Conservation (phyloP, 2,113 vertebrate species). For the Nematolebias whitei region DNA sequence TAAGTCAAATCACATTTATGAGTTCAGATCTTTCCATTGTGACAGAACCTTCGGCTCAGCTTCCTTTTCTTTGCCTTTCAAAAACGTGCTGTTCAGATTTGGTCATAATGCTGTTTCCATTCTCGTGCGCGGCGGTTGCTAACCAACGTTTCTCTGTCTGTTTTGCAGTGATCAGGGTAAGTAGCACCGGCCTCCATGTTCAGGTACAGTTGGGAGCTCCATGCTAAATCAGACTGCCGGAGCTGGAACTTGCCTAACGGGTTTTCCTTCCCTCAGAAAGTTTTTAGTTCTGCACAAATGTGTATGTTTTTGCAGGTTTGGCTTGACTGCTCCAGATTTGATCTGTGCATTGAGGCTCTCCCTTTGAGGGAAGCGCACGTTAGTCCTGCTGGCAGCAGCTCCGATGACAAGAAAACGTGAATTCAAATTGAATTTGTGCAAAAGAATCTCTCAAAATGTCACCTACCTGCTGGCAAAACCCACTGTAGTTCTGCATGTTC, state of each 20-base stretch:
- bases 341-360: constrained; percentile 35
- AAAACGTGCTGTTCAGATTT: background rate
- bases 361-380: constrained; percentile 29
- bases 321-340: constrained; percentile 73
- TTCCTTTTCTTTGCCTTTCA: fast-evolving
- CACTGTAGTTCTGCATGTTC: constrained; percentile 67
- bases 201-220: constrained; percentile 44
- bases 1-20: constrained; percentile 79
- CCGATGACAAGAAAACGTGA: constrained; percentile 41
- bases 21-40: background rate
- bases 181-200: constrained; percentile 57
- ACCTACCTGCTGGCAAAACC: constrained; percentile 43
- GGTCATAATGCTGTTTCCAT: background rate
- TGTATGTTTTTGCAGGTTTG: constrained; percentile 66
- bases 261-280: constrained; percentile 39
- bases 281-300: constrained; percentile 49
- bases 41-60: background rate
- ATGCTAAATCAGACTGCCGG: constrained; percentile 39
- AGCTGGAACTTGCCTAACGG: constrained; percentile 44
- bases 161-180: constrained; percentile 90
- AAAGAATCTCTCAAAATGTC: background rate
- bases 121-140: background rate
- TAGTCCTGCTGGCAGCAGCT: constrained; percentile 28
- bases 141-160: constrained; percentile 36
- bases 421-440: background rate